A percentile compares a stretch with the other conserved stretches of the same genome.
phyloP scores from a whole-genome alignment of 2,797 vertebrate genomes.

The Acanthornis magna region DNA sequence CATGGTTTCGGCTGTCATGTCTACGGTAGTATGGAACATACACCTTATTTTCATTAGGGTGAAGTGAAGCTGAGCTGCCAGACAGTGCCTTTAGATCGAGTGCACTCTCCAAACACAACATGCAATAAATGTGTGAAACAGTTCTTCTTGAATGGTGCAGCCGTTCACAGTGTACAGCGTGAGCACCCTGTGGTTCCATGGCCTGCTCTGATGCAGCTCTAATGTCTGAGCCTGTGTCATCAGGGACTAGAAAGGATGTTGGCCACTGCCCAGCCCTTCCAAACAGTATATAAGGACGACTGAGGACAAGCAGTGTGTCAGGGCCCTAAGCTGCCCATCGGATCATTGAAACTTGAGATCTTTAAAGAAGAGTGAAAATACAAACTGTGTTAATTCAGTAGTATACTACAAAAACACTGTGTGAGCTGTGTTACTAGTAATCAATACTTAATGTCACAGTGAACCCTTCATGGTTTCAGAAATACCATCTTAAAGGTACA shows the following conservation, averaged over 20 bases:
- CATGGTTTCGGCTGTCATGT: not conserved
- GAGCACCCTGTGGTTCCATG: not conserved
- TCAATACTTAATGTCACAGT: not conserved
- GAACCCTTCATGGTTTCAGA: not conserved
- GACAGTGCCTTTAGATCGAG: not conserved
- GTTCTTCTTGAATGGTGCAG: not conserved
- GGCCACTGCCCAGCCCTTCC: not conserved
- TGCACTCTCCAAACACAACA: not conserved
- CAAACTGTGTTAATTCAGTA: not conserved
- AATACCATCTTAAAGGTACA: constrained; percentile 3
- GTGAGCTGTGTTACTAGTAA: not conserved
- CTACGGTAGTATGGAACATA: not conserved
- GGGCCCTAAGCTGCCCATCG: not conserved
- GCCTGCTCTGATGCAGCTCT: not conserved
- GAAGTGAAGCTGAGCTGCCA: constrained; percentile 4
- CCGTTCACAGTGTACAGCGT: not conserved
- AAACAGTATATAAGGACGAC: not conserved
- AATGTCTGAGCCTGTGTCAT: not conserved
- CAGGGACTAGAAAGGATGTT: not conserved
- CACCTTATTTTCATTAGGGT: constrained; percentile 33
- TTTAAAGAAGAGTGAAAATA: not conserved
- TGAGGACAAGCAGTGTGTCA: not conserved
- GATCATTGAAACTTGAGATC: not conserved
- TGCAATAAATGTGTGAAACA: not conserved
- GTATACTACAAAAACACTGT: not conserved